These are phyloP conservation scores for Sebastes nivosus DNA, from an alignment of 2,797 vertebrate genomes.

Conservation along the genomic window DNA sequence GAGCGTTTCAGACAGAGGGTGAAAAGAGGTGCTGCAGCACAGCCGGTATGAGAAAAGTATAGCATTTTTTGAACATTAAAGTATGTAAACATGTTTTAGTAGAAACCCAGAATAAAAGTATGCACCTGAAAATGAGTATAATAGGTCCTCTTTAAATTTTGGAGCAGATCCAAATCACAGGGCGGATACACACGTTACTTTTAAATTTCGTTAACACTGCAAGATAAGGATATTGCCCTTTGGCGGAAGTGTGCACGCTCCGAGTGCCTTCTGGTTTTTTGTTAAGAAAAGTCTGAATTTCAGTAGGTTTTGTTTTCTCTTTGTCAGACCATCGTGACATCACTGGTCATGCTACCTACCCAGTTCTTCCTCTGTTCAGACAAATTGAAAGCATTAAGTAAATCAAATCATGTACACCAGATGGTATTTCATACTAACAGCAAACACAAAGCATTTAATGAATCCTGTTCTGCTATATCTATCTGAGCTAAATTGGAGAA, in stretches of 20 bases:
- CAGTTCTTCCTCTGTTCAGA: background rate
- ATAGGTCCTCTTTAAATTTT: background rate
- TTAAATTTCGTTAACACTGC: background rate
- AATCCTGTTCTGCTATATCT: constrained; percentile 16
- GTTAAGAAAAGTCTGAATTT: background rate
- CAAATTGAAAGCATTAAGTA: background rate
- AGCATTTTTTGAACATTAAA: no score
- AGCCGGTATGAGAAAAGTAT: no score
- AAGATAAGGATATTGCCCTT: background rate
- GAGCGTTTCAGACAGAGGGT: no score
- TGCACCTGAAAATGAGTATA: no score
- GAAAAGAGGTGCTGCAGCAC: no score
- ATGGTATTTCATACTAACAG: background rate
- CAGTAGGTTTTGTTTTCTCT: background rate
- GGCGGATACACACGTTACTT: background rate
- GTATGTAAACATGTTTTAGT: no score
- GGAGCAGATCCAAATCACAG: background rate
- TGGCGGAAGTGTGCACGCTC: background rate
- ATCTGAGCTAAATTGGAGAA: constrained; percentile 28
- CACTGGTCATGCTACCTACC: background rate
- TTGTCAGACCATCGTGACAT: background rate
- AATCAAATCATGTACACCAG: background rate
- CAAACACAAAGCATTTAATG: constrained; percentile 7
- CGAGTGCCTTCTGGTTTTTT: background rate
- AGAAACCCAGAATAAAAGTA: no score